Base-by-base conservation (phyloP, 2,888 invertebrate genomes). In the Therioaphis trifolii region DNA sequence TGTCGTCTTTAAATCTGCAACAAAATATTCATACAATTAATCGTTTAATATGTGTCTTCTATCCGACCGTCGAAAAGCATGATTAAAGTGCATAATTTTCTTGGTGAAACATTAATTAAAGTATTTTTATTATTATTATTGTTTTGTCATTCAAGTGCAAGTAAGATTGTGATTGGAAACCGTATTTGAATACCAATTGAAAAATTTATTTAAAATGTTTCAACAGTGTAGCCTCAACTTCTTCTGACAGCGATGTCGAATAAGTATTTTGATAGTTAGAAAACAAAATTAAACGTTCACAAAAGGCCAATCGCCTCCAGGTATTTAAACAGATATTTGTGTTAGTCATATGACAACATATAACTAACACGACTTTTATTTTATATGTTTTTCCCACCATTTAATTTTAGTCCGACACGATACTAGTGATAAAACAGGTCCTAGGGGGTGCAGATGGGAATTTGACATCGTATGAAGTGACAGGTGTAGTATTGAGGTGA, bases 381-480 rank as follows among this genome's bases (percentile, higher is more conserved):
- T 49, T 55, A 35, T 35, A 35, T 35, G 35, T 35, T 35, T 35
- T 5, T 35, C 35, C 35, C 7, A 14, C n/a, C 3, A 49, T 71
- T 52, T 69, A 69, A 43, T 24, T 72, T 72, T 12, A 1, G 7
- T 14, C 7, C 49, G 21, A 52, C 21, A 52, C 63, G 58, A 11
- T 24, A 18, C 1, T 9, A n/a, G n/a, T 18, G 58, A 4, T 21
- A 58, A 7, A 58, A 21, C 14, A 21, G 21, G 18, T 15, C 24
- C 1, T n/a, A n/a, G 14, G 11, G n/a, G 46, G 52, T 52, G n/a
- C 21, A 52, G 35, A 18, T 35, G 68, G 40, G 24, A 78, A 78
- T 68, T 68, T 68, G 68, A 68, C 68, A 68, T 52, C 68, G 68
- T 68, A 68, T 24, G 52, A 78, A 68, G 68, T 52, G 78, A 78